Base-by-base conservation (phyloP, 2,113 vertebrate genomes). In the Megaceryle maxima region DNA sequence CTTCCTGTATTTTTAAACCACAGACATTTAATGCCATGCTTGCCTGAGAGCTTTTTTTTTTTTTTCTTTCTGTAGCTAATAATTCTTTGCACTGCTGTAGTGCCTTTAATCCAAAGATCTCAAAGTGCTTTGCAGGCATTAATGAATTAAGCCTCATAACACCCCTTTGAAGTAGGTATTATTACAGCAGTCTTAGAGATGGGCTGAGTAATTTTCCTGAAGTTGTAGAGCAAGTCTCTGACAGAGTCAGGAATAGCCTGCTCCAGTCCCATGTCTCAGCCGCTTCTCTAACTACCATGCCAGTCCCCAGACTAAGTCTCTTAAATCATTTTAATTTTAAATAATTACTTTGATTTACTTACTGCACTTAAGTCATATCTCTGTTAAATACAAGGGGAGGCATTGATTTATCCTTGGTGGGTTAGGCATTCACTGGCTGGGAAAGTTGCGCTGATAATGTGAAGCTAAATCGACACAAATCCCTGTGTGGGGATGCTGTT, bases 291-390 rank as follows among this genome's bases (percentile, higher is more conserved):
- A 72, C 93, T 74, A 39, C 83, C 69, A 15, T 3, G 3, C 80
- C 76, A 56, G 48, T 68, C 89, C 75, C 53, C 73, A 72, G 89
- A 72, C 88, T 96, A 95, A 91, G 81, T 82, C 81, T 35, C 91
- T 78, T 96, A 96, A 96, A 96, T 96, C 9, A 96, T 96, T 96
- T 96, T 95, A 68, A 94, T 96, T 95, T 97, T 94, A 96, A 96
- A 96, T 96, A 96, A 96, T 96, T 96, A 96, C 94, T 96, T 96
- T 96, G 95, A 96, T 96, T 97, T 96, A 96, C 95, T 96, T 81
- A 92, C 92, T 82, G 95, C 56, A 87, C 95, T 97, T 91, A 95
- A 96, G 87, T 72, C 87, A 43, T 95, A 89, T 97, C 88, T 94
- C 83, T 75, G 46, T 50, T 95, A 92, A 95, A 93, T 96, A 96